Base-by-base conservation (phyloP, 2,797 vertebrate species). In the Xerus rutilus region DNA sequence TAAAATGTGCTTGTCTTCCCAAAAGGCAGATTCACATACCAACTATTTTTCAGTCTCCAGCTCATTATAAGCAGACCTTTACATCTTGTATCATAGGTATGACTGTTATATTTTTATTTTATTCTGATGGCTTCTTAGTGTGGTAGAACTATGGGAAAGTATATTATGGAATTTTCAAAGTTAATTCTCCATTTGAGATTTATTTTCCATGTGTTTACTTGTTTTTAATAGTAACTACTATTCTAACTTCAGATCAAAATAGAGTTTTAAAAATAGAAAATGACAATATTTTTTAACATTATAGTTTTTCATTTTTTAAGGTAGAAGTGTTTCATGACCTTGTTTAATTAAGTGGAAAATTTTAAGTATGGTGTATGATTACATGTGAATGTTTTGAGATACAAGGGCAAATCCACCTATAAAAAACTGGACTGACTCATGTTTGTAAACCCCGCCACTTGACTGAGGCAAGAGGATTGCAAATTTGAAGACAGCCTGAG, bases 61-160 rank as follows among this genome's bases (percentile, higher is more conserved):
- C 96, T 82, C 98, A 99, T 62, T 99, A 99, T 94, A 98, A 97
- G n/a, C 98, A 98, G 81, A 74, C 98, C 78, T 99, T 99, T 87
- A 98, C 97, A 91, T 97, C 98, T 94, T 98, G 98, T 94, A 97
- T 99, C 88, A 98, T 94, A 97, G 99, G 99, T 99, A 96, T 0
- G 35, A 65, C 11, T 79, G 12, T 64, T n/a, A 11, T 23, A 4
- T 0, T n/a, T 35, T 62, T 30, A 30, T 67, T 79, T 76, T 62
- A 52, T 59, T 92, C 35, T 90, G 35, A 86, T 52, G 64, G 54
- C 59, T 54, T 28, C 35, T 69, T 85, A n/a, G n/a, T 70, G 9
- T 87, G 52, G 14, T 77, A 21, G 76, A 67, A 30, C 43, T 62
- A 25, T 20, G 59, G 72, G 74, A 65, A 39, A 78, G n/a, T 45